A percentile compares a stretch with the other conserved stretches of the same genome.
Conservation (phyloP, 2,113 vertebrate genomes). For the Puma concolor region DNA sequence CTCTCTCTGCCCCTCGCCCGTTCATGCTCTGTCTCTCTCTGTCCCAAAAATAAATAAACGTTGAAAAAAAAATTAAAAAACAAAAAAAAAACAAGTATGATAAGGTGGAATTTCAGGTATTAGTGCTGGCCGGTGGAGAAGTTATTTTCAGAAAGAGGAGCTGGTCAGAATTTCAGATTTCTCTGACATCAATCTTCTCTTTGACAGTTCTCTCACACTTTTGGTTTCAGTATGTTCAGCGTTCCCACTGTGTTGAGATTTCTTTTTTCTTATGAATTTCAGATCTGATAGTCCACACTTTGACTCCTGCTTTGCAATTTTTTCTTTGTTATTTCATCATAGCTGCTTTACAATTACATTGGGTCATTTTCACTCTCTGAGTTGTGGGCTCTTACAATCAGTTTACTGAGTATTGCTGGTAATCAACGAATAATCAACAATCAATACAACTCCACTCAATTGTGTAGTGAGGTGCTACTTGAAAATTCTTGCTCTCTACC, state of each 20-base stretch:
- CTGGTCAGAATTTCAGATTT: slow-evolving; percentile 8
- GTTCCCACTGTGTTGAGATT: not conserved
- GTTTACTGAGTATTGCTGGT: not conserved
- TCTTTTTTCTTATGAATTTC: not conserved
- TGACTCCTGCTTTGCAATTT: not conserved
- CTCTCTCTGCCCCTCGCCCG: no score
- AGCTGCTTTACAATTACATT: not conserved
- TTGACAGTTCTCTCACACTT: not conserved
- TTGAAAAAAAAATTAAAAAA: no score
- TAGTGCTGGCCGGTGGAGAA: not conserved
- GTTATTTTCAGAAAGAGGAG: not conserved
- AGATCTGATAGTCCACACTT: not conserved
- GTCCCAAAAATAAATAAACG: no score
- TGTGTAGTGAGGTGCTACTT: not conserved
- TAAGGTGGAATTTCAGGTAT: not conserved
- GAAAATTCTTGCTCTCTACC: not conserved
- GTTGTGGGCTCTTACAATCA: not conserved
- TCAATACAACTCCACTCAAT: not conserved
- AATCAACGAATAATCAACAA: not conserved
- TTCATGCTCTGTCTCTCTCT: no score
- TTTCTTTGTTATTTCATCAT: not conserved
- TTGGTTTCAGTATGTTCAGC: not conserved
- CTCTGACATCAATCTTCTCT: slow-evolving; percentile 14
- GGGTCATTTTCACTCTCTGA: not conserved
- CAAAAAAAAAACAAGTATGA: no score